Evolutionary conservation across 2,797 vertebrate species (phyloP), one percentile per base, ranked within the genome.

Genomic region (Brachymystax lenok): DNA sequence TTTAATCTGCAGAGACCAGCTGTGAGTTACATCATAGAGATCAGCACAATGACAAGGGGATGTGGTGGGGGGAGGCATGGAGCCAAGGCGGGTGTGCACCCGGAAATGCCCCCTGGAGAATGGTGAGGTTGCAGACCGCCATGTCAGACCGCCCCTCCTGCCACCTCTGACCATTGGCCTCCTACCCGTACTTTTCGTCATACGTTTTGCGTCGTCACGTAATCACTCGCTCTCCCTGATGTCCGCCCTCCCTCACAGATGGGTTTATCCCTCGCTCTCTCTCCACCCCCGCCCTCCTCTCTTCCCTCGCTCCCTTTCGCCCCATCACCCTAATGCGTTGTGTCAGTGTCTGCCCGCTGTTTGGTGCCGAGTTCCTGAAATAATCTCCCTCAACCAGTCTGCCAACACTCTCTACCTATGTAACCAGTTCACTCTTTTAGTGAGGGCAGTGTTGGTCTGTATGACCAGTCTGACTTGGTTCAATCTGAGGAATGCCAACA

Each of bases 1-100:
- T 86, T 85, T 90, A 92, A 93, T 91, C 90, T 86, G 84, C 69
- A 52, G 83, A 82, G 71, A 82, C 80, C 91, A 92, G 91, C 89
- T 92, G 92, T 85, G 84, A 79, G 88, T 94, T 92, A 89, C 91
- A 87, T 93, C 90, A 93, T 77, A 2, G 50, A 40, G n/a, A 28
- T 28, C 5, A 27, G 64, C 12, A 3, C 27, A 12, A 10, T 10
- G n/a, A 1, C 5, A 63, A 40, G 69, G 61, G 61, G 40, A 74
- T 54, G 59, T 80, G 75, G 30, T 51, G 69, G 77, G 35, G 35
- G 74, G 74, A 0, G 54, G 17, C 16, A 59, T 59, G 54, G 21
- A 24, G 1, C 21, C 24, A 3, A 3, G 50, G 13, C 19, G 56
- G 35, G n/a, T 27, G 5, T 69, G 33, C 7, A 27, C 24, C 14